Evolutionary conservation across 2,113 vertebrate species (phyloP).

Genomic region (Ailurus styani): DNA sequence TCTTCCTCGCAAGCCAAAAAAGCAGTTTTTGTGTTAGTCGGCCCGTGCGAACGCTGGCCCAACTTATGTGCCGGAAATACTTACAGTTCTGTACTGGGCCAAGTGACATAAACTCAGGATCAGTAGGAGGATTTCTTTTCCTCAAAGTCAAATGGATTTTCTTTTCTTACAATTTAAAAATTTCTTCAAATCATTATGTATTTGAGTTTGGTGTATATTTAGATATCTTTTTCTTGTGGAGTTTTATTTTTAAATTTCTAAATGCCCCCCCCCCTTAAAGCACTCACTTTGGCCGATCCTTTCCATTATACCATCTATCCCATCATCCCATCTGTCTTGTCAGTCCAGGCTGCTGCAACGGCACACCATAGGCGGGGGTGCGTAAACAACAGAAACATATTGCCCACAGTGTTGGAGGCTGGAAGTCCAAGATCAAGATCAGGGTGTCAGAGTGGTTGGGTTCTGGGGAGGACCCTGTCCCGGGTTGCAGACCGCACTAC

Average conservation of each 20-base stretch:
- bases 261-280: not conserved
- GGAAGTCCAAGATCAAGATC: not conserved
- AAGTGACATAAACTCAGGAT: conserved; percentile 4
- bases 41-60: not conserved
- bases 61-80: not conserved
- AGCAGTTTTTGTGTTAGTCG: not conserved
- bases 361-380: not conserved
- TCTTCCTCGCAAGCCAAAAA: not conserved
- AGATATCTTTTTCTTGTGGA: not conserved
- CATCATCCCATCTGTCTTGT: not conserved
- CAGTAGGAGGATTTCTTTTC: not conserved
- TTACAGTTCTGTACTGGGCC: not conserved
- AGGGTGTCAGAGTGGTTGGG: not conserved
- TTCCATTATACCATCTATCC: not conserved
- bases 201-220: not conserved
- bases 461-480: not conserved
- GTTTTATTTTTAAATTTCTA: not conserved
- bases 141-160: conserved; percentile 17
- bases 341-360: not conserved
- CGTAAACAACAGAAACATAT: not conserved
- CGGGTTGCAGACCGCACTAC: not conserved
- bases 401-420: not conserved
- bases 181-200: not conserved
- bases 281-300: not conserved
- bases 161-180: not conserved